phyloP scores from a whole-genome alignment of 2,797 vertebrate genomes.

The Crossoptilon crossoptilon region DNA sequence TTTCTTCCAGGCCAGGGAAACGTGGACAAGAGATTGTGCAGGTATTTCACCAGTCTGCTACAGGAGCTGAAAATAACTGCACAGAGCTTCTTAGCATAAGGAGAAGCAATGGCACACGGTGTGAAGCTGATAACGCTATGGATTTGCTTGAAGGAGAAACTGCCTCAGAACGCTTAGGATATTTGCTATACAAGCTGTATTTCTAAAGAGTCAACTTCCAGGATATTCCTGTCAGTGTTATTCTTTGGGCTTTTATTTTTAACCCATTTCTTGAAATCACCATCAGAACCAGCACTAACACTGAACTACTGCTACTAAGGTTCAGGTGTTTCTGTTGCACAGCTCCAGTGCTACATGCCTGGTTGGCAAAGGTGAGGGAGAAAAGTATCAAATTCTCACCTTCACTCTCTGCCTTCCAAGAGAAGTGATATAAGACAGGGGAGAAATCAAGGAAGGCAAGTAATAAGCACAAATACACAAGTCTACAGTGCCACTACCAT shows the following conservation, averaged over 20 bases:
- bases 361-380: background rate
- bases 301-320: too few species aligned
- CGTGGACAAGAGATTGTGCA: rapidly evolving
- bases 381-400: background rate
- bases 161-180: background rate
- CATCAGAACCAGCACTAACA: background rate
- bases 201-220: background rate
- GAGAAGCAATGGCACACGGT: background rate
- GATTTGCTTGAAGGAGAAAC: background rate
- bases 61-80: background rate
- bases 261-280: background rate
- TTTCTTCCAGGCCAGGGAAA: background rate
- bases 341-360: background rate
- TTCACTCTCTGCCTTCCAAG: background rate
- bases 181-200: rapidly evolving
- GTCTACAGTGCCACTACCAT: background rate
- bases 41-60: background rate
- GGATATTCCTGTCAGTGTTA: background rate
- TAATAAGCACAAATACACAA: background rate
- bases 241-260: background rate
- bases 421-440: background rate
- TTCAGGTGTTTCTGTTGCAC: background rate
- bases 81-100: background rate
- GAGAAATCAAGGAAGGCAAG: background rate
- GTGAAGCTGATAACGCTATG: background rate